A percentile compares a stretch with the other conserved stretches of the same genome.
Evolutionary conservation across 2,888 invertebrate genomes (phyloP).

Genomic region (Mythimna ferrago): DNA sequence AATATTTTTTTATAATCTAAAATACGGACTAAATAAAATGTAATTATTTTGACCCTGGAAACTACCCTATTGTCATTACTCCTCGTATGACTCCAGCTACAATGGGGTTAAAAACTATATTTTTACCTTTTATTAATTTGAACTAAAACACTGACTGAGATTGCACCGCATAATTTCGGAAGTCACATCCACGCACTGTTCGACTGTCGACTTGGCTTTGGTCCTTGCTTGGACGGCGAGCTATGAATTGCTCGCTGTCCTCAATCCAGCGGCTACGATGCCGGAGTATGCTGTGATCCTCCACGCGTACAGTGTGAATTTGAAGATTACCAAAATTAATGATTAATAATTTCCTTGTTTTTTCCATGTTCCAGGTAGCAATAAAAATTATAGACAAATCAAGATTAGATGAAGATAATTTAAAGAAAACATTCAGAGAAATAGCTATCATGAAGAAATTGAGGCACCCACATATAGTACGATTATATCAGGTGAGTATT

Average conservation of each 20-base stretch:
- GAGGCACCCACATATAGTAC: slow-evolving; percentile 98
- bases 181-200: not conserved
- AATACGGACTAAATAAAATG: too few relatives aligned
- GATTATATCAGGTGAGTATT: slow-evolving; percentile 95
- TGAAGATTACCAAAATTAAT: not conserved
- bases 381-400: slow-evolving; percentile 99
- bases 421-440: slow-evolving; percentile 98
- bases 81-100: too few relatives aligned
- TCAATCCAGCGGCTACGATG: not conserved
- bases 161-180: too few relatives aligned
- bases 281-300: not conserved
- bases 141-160: too few relatives aligned
- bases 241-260: too few relatives aligned
- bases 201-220: not conserved
- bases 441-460: slow-evolving; percentile 98
- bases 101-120: too few relatives aligned
- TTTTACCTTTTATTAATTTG: too few relatives aligned
- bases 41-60: too few relatives aligned
- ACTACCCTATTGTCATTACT: too few relatives aligned
- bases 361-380: slow-evolving; percentile 94
- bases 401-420: slow-evolving; percentile 97
- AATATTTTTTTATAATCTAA: too few relatives aligned
- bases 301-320: not conserved
- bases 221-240: too few relatives aligned
- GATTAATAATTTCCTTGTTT: slow-evolving; percentile 7